These are phyloP conservation scores for Holocentrus rufus DNA, from an alignment of 2,797 vertebrate genomes.

Conservation along the genomic window DNA sequence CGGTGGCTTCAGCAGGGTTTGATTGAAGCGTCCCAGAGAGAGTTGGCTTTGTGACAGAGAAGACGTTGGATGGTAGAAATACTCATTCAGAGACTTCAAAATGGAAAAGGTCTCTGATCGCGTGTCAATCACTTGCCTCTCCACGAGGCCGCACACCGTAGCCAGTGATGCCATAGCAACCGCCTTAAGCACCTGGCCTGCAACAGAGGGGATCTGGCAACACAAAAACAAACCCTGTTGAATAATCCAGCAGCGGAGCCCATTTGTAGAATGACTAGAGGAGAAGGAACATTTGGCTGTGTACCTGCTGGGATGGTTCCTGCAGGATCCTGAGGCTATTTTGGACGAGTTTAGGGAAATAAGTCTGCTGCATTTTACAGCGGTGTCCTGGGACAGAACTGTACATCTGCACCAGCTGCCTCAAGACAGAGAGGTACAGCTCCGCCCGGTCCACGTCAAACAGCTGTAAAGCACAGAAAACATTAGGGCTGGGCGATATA, in stretches of 20 bases:
- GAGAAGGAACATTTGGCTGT: background rate
- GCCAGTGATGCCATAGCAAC: slow-evolving; percentile 87
- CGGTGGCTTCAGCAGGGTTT: slow-evolving; percentile 84
- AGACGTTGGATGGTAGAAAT: slow-evolving; percentile 71
- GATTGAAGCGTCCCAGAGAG: slow-evolving; percentile 75
- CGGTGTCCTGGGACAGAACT: slow-evolving; percentile 64
- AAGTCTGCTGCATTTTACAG: slow-evolving; percentile 69
- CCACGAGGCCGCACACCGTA: slow-evolving; percentile 80
- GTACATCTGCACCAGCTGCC: slow-evolving; percentile 78
- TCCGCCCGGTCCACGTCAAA: slow-evolving; percentile 84
- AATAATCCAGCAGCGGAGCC: slow-evolving; percentile 14
- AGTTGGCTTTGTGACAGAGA: slow-evolving; percentile 46
- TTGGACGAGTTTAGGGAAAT: slow-evolving; percentile 81
- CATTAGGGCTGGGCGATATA: too few relatives aligned
- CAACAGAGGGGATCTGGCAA: slow-evolving; percentile 82
- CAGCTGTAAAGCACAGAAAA: slow-evolving; percentile 63
- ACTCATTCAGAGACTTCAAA: slow-evolving; percentile 75
- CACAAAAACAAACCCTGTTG: slow-evolving; percentile 7
- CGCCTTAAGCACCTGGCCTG: slow-evolving; percentile 82
- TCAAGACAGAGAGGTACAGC: slow-evolving; percentile 87
- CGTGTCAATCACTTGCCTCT: slow-evolving; percentile 55
- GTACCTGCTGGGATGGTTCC: slow-evolving; percentile 77
- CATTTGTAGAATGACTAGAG: background rate
- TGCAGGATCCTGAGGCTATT: slow-evolving; percentile 81
- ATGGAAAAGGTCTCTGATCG: slow-evolving; percentile 70